These are phyloP conservation scores for Triops cancriformis DNA, from an alignment of 1,140 invertebrate genomes.

Conservation along the genomic window DNA sequence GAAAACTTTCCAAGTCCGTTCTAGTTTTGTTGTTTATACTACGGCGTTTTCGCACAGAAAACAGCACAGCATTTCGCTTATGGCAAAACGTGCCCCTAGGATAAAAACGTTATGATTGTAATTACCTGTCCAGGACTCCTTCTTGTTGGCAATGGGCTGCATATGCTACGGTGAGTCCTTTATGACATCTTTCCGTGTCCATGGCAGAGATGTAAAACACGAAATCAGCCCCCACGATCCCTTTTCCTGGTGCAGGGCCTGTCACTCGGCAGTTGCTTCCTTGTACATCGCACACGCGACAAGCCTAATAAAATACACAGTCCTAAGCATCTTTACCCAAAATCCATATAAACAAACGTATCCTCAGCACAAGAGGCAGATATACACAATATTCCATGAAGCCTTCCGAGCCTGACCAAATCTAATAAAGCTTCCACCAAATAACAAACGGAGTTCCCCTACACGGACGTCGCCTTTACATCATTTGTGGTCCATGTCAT, in stretches of 20 bases:
- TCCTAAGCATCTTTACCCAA: neutral
- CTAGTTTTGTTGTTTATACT: too few relatives aligned
- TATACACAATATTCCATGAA: too few relatives aligned
- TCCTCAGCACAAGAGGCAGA: too few relatives aligned
- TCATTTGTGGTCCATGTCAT: too few relatives aligned
- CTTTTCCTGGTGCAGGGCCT: slow-evolving; percentile 43
- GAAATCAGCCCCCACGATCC: slow-evolving; percentile 84
- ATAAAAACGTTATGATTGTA: neutral
- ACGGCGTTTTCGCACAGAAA: neutral
- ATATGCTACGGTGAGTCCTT: slow-evolving; percentile 88
- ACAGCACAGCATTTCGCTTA: too few relatives aligned
- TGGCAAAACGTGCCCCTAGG: neutral
- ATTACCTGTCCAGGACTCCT: slow-evolving; percentile 72
- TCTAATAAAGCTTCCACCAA: too few relatives aligned
- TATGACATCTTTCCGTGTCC: slow-evolving; percentile 80
- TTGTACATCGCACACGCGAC: slow-evolving; percentile 72
- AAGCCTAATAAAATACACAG: slow-evolving; percentile 52
- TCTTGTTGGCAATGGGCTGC: slow-evolving; percentile 98
- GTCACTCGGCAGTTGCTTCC: slow-evolving; percentile 64
- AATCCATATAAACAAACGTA: too few relatives aligned
- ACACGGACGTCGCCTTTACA: too few relatives aligned
- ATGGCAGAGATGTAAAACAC: slow-evolving; percentile 94
- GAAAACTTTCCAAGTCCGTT: too few relatives aligned
- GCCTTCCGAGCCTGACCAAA: too few relatives aligned
- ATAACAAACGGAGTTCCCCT: too few relatives aligned